These are phyloP conservation scores for Passer domesticus DNA, from an alignment of 2,113 vertebrate genomes.

Conservation along the genomic window DNA sequence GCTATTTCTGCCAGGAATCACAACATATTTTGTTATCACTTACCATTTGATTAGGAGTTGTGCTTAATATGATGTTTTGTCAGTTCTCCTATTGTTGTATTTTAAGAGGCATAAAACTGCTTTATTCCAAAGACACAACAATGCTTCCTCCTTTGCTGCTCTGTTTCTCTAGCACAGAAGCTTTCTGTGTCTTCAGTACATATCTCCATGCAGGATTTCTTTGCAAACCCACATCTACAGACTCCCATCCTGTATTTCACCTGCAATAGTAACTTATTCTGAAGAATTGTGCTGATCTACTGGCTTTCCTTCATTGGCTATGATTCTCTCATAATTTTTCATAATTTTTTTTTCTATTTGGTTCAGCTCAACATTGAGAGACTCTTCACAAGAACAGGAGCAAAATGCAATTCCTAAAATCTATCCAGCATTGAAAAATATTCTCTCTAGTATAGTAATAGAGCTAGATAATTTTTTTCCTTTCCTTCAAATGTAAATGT, in stretches of 20 bases:
- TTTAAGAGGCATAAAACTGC: background rate
- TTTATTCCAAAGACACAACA: background rate
- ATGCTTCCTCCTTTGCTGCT: background rate
- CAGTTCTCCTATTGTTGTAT: background rate
- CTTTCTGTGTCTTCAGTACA: rapidly evolving
- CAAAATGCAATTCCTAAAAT: background rate
- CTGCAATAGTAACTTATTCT: background rate
- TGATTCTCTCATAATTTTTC: background rate
- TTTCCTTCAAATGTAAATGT: background rate
- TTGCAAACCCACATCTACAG: background rate
- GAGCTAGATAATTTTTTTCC: background rate
- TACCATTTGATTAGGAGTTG: background rate
- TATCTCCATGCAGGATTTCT: background rate
- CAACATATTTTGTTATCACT: background rate
- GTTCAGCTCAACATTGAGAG: background rate
- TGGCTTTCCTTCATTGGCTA: background rate
- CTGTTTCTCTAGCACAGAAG: background rate
- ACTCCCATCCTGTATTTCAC: background rate
- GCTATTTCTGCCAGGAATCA: background rate
- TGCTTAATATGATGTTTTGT: background rate
- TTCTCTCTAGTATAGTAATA: background rate
- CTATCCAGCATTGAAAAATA: background rate
- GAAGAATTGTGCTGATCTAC: background rate
- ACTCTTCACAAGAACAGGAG: background rate
- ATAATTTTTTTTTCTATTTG: background rate